These are phyloP conservation scores for Lindbergichthys nudifrons DNA, from an alignment of 2,797 vertebrate species.

Conservation along the genomic window DNA sequence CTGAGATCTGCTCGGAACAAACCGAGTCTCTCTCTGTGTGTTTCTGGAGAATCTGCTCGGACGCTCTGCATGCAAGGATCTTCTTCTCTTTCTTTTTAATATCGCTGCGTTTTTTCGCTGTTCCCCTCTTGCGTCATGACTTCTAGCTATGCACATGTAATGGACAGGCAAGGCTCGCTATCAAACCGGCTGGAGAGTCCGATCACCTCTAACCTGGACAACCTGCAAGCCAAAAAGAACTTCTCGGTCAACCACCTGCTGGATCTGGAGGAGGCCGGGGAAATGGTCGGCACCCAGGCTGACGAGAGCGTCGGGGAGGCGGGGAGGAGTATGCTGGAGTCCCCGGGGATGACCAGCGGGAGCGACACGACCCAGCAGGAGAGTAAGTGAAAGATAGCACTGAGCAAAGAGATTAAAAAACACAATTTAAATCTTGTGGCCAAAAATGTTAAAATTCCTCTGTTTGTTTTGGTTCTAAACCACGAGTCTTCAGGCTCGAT, in stretches of 20 bases:
- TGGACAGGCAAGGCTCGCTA: conserved; percentile 92
- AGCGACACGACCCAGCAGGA: conserved; percentile 98
- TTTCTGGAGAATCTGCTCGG: conserved; percentile 60
- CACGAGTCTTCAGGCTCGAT: neutral
- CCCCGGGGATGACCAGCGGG: conserved; percentile 95
- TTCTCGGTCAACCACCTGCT: conserved; percentile 99
- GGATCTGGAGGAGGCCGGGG: conserved; percentile 96
- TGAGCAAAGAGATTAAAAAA: neutral
- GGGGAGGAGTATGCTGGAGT: conserved; percentile 94
- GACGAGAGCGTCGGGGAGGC: conserved; percentile 93
- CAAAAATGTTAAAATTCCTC: neutral
- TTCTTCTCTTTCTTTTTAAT: conserved; percentile 25
- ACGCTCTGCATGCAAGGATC: conserved; percentile 70
- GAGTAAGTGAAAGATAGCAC: conserved; percentile 87
- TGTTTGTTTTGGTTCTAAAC: neutral
- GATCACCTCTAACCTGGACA: conserved; percentile 90
- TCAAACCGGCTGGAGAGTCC: conserved; percentile 94
- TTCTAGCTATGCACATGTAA: conserved; percentile 95
- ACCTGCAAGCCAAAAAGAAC: conserved; percentile 97
- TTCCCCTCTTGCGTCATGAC: conserved; percentile 88
- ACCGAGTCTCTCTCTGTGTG: conserved; percentile 31
- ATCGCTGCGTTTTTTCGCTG: conserved; percentile 39
- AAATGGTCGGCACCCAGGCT: conserved; percentile 92
- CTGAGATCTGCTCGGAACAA: conserved; percentile 50
- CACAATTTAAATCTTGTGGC: neutral